Base-by-base conservation (phyloP, 2,113 vertebrate genomes). In the Pachypanchax playfairii region DNA sequence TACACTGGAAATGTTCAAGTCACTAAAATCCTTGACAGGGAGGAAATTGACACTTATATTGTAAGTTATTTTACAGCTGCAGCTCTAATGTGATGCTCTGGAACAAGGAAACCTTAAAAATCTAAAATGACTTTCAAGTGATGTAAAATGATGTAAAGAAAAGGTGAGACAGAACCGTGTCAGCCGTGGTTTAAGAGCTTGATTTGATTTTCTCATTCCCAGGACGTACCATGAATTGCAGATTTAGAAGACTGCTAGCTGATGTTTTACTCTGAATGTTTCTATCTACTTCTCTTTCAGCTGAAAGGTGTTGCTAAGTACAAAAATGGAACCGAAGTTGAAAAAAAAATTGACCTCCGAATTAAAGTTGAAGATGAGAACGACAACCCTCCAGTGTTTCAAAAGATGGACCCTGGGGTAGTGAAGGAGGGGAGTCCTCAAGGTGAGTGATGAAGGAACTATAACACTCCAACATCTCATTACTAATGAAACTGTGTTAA, bases 1-100 rank as follows among this genome's bases (percentile, higher is more conserved):
- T 35, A 50, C 17, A 94, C 82, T 2, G 96, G 96, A 65, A 71
- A 86, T 21, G 93, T 98, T 59, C 87, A 89, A 26, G 89, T 98
- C 59, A 97, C 92, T 13, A 25, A 87, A 10, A 47, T 90, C 46
- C 92, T 98, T 26, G 94, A 98, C 70, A 88, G 96, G 67, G 96
- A 98, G 82, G 0, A 0, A 0, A 89, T 92, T 2, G 0, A 38
- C 36, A 33, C 6, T 0, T 93, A 90, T 84, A 82, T 68, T 31
- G 92, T 93, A 57, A 92, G 90, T 64, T 41, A 2, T 47, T 59
- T 7, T 39, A 2, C 21, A 43, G 7, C n/a, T 33, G 21, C 5
- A n/a, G 3, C 15, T 14, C 5, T 1, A 24, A 38, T 17, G 6
- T 14, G 6, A 20, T 20, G 4, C 7, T 5, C 3, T 6, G 9